Evolutionary conservation across 2,888 invertebrate genomes (phyloP).

Genomic region (Netelia virgata): DNA sequence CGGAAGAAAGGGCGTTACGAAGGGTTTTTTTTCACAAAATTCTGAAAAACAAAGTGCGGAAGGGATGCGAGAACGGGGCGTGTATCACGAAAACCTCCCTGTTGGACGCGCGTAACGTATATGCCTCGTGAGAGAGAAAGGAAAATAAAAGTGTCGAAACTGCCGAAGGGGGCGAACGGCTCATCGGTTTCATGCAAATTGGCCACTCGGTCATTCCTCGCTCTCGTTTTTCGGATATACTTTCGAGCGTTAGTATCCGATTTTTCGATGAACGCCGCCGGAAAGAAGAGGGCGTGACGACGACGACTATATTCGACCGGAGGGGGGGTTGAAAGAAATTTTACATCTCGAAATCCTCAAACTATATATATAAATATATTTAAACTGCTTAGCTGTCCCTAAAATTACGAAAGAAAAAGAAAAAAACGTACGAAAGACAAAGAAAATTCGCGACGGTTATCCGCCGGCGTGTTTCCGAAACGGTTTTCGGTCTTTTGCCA

Average conservation of each 20-base stretch:
- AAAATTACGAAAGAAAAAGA: conserved; percentile 29
- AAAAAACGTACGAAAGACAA: conserved; percentile 73
- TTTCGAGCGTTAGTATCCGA: conserved; percentile 40
- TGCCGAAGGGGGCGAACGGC: conserved; percentile 44
- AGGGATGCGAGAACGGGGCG: conserved; percentile 54
- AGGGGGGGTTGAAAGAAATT: conserved; percentile 60
- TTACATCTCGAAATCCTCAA: conserved; percentile 38
- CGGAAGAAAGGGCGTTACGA: conserved; percentile 60
- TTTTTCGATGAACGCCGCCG: conserved; percentile 52
- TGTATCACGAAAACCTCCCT: conserved; percentile 14
- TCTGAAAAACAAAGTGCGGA: conserved; percentile 62
- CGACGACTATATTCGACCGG: conserved; percentile 52
- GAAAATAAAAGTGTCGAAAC: conserved; percentile 40
- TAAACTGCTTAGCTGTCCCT: conserved; percentile 27
- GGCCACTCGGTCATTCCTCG: conserved; percentile 15
- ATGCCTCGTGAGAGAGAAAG: not conserved
- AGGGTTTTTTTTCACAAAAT: conserved; percentile 44
- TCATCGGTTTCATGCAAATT: conserved; percentile 72
- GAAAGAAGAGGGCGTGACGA: conserved; percentile 62
- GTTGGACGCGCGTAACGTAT: conserved; percentile 46
- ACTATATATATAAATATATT: conserved; percentile 1
- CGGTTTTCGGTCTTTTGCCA: conserved; percentile 73
- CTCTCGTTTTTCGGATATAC: conserved; percentile 19
- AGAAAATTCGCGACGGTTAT: conserved; percentile 79
- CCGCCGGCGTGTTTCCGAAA: conserved; percentile 61